A percentile compares a stretch with the other conserved stretches of the same genome.
phyloP scores from a whole-genome alignment of 2,888 invertebrate species.

The Diadromus collaris region DNA sequence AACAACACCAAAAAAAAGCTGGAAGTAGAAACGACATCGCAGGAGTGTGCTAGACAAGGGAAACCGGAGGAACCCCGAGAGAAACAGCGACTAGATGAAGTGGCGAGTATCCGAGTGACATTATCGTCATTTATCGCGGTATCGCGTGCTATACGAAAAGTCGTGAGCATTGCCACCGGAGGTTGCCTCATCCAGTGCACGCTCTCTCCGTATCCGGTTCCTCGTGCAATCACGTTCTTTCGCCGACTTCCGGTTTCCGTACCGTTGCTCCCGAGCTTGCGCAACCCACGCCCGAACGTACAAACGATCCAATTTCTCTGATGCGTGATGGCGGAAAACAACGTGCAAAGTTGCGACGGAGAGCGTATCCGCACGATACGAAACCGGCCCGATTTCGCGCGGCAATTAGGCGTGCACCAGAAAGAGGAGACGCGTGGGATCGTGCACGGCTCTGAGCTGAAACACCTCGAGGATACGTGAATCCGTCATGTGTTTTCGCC shows the following conservation, averaged over 20 bases:
- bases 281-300: conserved; percentile 5
- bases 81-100: background rate
- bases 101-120: conserved; percentile 12
- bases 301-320: conserved; percentile 37
- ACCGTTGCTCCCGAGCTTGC: background rate
- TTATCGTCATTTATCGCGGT: conserved; percentile 18
- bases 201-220: background rate
- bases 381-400: conserved; percentile 1
- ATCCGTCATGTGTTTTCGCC: conserved; percentile 18
- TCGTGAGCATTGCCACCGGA: conserved; percentile 13
- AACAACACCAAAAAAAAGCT: conserved; percentile 17
- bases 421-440: background rate
- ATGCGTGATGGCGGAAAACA: conserved; percentile 4
- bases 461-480: conserved; percentile 29
- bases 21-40: background rate
- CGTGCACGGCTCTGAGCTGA: conserved; percentile 5
- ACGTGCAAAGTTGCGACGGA: conserved; percentile 15
- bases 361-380: conserved; percentile 15
- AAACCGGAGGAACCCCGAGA: background rate
- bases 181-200: conserved; percentile 14
- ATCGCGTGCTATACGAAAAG: conserved; percentile 19
- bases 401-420: conserved; percentile 20
- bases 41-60: background rate
- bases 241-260: conserved; percentile 2
- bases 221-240: conserved; percentile 36